Conservation (phyloP, 2,113 vertebrate genomes). For the Acanthochromis polyacanthus region DNA sequence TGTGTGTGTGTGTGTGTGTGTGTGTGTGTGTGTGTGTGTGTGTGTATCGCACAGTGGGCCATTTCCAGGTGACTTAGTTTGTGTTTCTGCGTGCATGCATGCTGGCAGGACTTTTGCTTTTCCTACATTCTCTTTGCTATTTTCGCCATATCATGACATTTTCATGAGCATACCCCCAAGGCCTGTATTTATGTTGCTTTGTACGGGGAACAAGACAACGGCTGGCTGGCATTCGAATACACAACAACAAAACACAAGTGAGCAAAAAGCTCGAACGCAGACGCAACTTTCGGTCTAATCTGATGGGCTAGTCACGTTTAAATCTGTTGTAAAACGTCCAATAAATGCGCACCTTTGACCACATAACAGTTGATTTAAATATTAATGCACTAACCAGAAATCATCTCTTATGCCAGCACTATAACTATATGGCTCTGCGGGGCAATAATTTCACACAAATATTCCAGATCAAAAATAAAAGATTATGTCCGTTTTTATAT, state of each 20-base stretch:
- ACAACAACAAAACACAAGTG: constrained; percentile 52
- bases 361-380: constrained; percentile 65
- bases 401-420: constrained; percentile 44
- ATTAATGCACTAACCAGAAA: constrained; percentile 59
- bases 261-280: constrained; percentile 32
- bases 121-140: constrained; percentile 52
- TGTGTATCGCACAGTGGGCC: constrained; percentile 26
- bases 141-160: constrained; percentile 74
- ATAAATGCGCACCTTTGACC: constrained; percentile 68
- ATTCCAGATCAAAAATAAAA: constrained; percentile 60
- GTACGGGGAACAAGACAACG: constrained; percentile 61
- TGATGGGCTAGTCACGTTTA: constrained; percentile 59
- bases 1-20: not conserved
- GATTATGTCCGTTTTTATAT: constrained; percentile 54
- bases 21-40: not conserved
- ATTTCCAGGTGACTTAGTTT: constrained; percentile 59
- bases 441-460: constrained; percentile 38
- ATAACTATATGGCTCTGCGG: constrained; percentile 42
- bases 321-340: constrained; percentile 61
- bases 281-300: constrained; percentile 25
- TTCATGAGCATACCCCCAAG: constrained; percentile 57
- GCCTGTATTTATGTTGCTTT: constrained; percentile 75
- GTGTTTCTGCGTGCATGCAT: not conserved
- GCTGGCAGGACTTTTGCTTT: constrained; percentile 28
- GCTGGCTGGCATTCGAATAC: constrained; percentile 61